Base-by-base conservation (phyloP, 2,113 vertebrate genomes). In the Siphamia tubifer region DNA sequence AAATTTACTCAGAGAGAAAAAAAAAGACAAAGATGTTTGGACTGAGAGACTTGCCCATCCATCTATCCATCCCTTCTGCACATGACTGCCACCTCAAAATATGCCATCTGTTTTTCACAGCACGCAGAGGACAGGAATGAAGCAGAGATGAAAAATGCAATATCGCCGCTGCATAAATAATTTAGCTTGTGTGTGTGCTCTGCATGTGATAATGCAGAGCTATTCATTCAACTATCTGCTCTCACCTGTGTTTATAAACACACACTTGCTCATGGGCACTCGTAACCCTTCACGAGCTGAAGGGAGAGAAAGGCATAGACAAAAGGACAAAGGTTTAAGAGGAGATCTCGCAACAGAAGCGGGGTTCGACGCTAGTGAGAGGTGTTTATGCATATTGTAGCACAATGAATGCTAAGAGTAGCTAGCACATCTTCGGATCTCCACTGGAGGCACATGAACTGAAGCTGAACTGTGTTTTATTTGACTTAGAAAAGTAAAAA, bases 81-180 rank as follows among this genome's bases (percentile, higher is more conserved):
- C 81, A 83, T 78, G 74, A 51, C 66, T 84, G 72, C 68, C 68
- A 77, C 79, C 74, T 83, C 54, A 61, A 74, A 83, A 76, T 72
- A 54, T 51, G 58, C 82, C 87, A 88, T 84, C 86, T 87, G 87
- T 77, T 81, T 84, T 74, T 61, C 84, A 68, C 79, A 39, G 66
- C 73, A 71, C 9, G 31, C 43, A 81, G 79, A 86, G 74, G 73
- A 1, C 61, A 52, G 49, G 52, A 53, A 47, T 6, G 25, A 53
- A 58, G 77, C 45, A 17, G 35, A 62, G 65, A 81, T 55, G 77
- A 74, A 79, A 78, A 73, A 74, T 49, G 27, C 63, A 52, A 65
- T 71, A 83, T 71, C 76, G 58, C 89, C 78, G 75, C 85, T 69
- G 82, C 82, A 87, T 88, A 57, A 84, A 87, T 86, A 72, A 89